Base-by-base conservation (phyloP, 2,888 invertebrate species). In the Therioaphis trifolii region DNA sequence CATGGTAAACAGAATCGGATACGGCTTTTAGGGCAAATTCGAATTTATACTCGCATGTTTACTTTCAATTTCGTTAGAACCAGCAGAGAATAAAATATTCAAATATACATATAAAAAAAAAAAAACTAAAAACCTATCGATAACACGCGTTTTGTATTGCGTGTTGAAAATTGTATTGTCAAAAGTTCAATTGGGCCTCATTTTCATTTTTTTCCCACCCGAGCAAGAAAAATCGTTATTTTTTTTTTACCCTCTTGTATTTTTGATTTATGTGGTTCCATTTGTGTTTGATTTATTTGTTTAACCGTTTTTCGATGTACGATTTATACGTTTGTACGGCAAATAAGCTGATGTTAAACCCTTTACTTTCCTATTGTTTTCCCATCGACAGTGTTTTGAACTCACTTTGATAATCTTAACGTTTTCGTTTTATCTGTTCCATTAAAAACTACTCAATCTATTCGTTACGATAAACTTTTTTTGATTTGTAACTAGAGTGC, bases 91-190 rank as follows among this genome's bases (percentile, higher is more conserved):
- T 72, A 72, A 71, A 71, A 71, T 80, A 80, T 80, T 71, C 43
- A 46, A 35, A 78, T 35, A 35, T 5, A 35, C 3, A 35, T 5
- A 35, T 69, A 52, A 66, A 49, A 55, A 43, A 61, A 77, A 78
- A 68, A 11, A 24, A 35, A 35, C 29, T 27, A 46, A 76, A 63
- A 49, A 68, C 66, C 82, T 74, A 82, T 82, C 61, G 82, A 82
- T 71, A 82, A 82, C 82, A 72, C 72, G 82, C 72, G 72, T 61
- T 40, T 24, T 27, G 63, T 63, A 52, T 82, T 40, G 82, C 74
- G 72, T 74, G 82, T 72, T 74, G 35, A 61, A 82, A 82, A 82
- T 74, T 24, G 63, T 74, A 74, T 74, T 82, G 82, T 82, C 82
- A 61, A 82, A 66, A 74, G 63, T 82, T 82, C 82, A 82, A 82